phyloP scores from a whole-genome alignment of 2,888 invertebrate genomes.

The Andrena praecox region DNA sequence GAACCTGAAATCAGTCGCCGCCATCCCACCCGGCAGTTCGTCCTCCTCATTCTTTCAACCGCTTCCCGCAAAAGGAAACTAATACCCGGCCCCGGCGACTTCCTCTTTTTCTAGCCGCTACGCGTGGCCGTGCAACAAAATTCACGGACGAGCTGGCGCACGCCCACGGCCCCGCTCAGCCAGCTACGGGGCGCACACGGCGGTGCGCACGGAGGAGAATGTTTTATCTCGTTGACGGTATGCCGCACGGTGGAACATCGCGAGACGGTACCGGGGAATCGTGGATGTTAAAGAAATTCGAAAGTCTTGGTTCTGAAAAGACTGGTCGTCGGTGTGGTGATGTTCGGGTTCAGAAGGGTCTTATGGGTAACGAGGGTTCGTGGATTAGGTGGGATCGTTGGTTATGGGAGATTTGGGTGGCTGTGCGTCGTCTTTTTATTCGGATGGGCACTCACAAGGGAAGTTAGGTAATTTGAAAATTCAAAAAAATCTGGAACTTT shows the following conservation, averaged over 20 bases:
- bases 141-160: slow-evolving; percentile 70
- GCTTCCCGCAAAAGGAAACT: slow-evolving; percentile 76
- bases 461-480: no score
- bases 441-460: no score
- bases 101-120: slow-evolving; percentile 70
- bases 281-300: slow-evolving; percentile 40
- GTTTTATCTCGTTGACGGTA: slow-evolving; percentile 60
- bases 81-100: slow-evolving; percentile 67
- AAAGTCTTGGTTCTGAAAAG: slow-evolving; percentile 34
- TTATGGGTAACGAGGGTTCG: no score
- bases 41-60: slow-evolving; percentile 79
- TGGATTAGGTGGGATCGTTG: no score
- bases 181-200: slow-evolving; percentile 31
- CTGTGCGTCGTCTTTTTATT: background rate
- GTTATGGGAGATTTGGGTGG: background rate
- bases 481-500: no score
- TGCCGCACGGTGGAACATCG: slow-evolving; percentile 51
- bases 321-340: background rate
- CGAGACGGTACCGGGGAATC: background rate
- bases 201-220: background rate
- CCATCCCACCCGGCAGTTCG: slow-evolving; percentile 80
- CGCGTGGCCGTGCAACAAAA: slow-evolving; percentile 63
- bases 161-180: slow-evolving; percentile 60
- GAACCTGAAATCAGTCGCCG: slow-evolving; percentile 80
- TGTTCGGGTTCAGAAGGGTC: background rate